Evolutionary conservation across 2,113 vertebrate genomes (phyloP).

Genomic region (Podarcis muralis): DNA sequence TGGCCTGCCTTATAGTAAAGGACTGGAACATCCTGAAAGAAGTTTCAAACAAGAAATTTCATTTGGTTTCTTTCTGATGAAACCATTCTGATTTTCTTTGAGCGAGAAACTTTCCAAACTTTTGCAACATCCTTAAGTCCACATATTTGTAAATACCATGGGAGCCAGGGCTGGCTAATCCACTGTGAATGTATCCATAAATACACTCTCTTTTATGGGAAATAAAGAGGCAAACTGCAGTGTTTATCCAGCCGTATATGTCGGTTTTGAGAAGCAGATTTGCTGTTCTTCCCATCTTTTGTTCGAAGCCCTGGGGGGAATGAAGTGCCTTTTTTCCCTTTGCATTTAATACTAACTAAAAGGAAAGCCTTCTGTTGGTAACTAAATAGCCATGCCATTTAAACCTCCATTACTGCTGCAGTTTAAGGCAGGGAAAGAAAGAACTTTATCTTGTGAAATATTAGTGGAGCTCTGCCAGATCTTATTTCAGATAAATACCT

Average conservation of each 20-base stretch:
- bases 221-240: neutral
- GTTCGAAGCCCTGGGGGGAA: neutral
- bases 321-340: conserved; percentile 12
- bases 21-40: neutral
- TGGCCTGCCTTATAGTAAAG: neutral
- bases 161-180: neutral
- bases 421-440: conserved; percentile 48
- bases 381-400: conserved; percentile 57
- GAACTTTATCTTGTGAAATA: conserved; percentile 46
- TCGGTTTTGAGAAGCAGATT: neutral
- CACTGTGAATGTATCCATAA: neutral
- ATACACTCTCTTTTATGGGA: neutral
- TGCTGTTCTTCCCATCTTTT: neutral
- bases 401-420: conserved; percentile 41
- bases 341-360: neutral
- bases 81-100: neutral
- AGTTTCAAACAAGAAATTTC: neutral
- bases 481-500: conserved; percentile 56
- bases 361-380: conserved; percentile 38
- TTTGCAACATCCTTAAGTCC: neutral
- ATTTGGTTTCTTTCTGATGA: neutral
- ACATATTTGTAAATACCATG: neutral
- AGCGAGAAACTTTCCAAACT: neutral
- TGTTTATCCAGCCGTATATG: neutral
- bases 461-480: conserved; percentile 43